A percentile compares a stretch with the other conserved stretches of the same genome.
Conservation (phyloP, 64 coral and sea anemone genomes). For the Dendronephthya gigantea region DNA sequence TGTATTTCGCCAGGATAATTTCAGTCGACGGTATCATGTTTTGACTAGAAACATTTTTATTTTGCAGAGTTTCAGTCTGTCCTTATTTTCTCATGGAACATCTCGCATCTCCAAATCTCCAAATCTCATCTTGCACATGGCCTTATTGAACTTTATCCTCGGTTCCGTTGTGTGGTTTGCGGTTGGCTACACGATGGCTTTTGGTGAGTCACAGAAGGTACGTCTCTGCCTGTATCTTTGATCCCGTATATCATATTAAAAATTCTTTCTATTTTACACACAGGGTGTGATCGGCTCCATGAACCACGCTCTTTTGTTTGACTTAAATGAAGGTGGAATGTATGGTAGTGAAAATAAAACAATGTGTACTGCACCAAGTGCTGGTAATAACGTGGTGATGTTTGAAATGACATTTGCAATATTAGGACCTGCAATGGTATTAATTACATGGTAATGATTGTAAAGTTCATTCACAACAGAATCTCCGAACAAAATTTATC, state of each 20-base stretch:
- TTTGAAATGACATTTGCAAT: constrained; percentile 82
- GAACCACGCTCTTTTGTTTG: constrained; percentile 67
- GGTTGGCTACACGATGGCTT: constrained; percentile 73
- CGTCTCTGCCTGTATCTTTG: not conserved
- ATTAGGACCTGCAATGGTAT: constrained; percentile 58
- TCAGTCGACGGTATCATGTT: not conserved
- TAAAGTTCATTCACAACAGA: too few species aligned
- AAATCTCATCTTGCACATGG: constrained; percentile 47
- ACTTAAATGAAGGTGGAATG: not conserved
- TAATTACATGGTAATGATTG: constrained; percentile 48
- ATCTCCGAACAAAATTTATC: too few species aligned
- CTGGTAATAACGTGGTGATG: constrained; percentile 49
- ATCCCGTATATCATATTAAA: not conserved
- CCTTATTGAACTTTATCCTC: constrained; percentile 54
- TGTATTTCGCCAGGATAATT: not conserved
- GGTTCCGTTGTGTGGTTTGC: constrained; percentile 80
- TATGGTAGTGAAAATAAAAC: not conserved
- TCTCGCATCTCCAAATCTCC: constrained; percentile 22
- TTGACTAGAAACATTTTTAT: not conserved
- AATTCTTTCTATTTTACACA: not conserved
- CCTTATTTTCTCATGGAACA: constrained; percentile 51
- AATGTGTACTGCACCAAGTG: constrained; percentile 14
- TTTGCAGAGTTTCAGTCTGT: constrained; percentile 61
- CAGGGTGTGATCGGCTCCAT: constrained; percentile 77
- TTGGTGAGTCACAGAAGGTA: constrained; percentile 83